These are phyloP conservation scores for Mycalesis mineus DNA, from an alignment of 2,888 invertebrate species.

Conservation along the genomic window DNA sequence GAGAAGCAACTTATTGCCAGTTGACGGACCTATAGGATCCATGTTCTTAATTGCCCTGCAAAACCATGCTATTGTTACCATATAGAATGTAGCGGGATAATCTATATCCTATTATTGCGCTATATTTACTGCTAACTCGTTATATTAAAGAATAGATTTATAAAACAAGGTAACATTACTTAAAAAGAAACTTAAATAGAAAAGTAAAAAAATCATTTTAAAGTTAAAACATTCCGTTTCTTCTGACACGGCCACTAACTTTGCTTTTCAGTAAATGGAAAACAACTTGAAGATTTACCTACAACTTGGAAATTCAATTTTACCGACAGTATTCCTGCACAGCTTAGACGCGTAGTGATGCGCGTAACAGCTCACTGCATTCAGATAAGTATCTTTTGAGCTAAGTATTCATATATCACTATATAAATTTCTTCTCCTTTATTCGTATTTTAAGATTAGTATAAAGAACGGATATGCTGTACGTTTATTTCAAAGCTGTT, in stretches of 20 bases:
- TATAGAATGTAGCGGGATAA: no score
- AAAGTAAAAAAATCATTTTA: background rate
- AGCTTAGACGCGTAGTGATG: conserved; percentile 9
- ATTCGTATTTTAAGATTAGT: no score
- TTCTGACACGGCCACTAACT: conserved; percentile 20
- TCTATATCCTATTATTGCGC: no score
- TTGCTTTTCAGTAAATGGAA: conserved; percentile 31
- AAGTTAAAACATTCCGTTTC: conserved; percentile 10
- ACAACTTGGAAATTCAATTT: conserved; percentile 23
- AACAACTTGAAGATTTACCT: conserved; percentile 30
- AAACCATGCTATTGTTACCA: no score
- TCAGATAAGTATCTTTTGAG: background rate
- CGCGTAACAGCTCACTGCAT: background rate
- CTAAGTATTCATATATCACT: background rate
- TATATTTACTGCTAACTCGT: no score
- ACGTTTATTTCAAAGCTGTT: no score
- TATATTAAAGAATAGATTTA: no score
- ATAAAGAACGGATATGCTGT: no score
- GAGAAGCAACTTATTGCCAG: no score
- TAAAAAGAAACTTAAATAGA: background rate
- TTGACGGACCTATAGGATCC: no score
- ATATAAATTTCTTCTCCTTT: no score
- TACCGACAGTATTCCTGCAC: conserved; percentile 13
- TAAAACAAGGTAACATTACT: background rate
- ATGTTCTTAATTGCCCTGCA: no score